Base-by-base conservation (phyloP, 2,888 invertebrate genomes). In the Lasioglossum leucozonium region DNA sequence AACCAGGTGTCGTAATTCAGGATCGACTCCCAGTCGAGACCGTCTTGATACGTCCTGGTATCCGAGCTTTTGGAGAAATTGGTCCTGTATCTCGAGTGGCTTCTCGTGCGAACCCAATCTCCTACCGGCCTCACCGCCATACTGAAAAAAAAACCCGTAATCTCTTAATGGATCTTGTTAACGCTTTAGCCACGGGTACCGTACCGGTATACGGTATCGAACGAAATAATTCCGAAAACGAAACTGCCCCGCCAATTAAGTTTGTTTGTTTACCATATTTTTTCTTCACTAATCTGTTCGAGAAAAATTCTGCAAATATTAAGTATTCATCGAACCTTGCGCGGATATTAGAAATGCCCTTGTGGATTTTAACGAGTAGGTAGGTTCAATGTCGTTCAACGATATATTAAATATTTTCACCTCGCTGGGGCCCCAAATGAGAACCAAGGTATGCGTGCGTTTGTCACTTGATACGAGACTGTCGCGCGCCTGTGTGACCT, bases 21-120 rank as follows among this genome's bases (percentile, higher is more conserved):
- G 96, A 94, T 97, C 97, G 82, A 97, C 97, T 18, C 97, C 96
- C 84, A 97, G 94, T 69, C 97, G 95, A 47, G 96, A 94, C 86
- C 97, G 95, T 79, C 97, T 95, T 30, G 96, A 96, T 90, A 95
- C 94, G 74, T 97, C 96, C 77, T 95, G 95, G 95, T 96, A 97
- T 11, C 97, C 97, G 79, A 96, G 95, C 65, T 95, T 95, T 75
- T 95, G 95, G 83, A 97, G 95, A 94, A 96, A 96, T 85, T 96
- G 96, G 91, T 97, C 97, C 93, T 97, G 97, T 85, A 97, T 95
- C 82, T 96, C 95, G 82, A 97, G 94, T 2, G 97, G 97, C 88
- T 95, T 95, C 91, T 97, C 97, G 51, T 95, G 95, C 13, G 95
- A 89, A 84, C 96, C 95, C 91, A 97, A 93, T 83, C 97, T 95